phyloP scores from a whole-genome alignment of 2,797 vertebrate species.

The Choloepus didactylus region DNA sequence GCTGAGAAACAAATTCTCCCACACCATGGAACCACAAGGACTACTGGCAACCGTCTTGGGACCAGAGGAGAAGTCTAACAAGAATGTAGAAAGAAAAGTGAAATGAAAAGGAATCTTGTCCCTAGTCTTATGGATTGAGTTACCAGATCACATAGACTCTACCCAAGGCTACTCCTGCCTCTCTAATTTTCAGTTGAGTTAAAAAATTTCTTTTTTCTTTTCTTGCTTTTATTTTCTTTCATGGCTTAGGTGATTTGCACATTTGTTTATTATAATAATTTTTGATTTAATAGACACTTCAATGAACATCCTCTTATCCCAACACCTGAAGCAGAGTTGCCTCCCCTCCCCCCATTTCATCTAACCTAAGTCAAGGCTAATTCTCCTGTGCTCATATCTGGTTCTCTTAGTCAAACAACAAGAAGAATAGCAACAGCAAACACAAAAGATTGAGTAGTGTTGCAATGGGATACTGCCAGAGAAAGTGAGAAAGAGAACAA shows the following conservation, averaged over 20 bases:
- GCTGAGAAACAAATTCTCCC: neutral
- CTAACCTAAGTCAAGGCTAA: neutral
- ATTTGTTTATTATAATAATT: neutral
- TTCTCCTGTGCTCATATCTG: neutral
- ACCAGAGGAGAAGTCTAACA: neutral
- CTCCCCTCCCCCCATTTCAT: neutral
- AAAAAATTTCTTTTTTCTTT: neutral
- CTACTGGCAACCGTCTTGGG: neutral
- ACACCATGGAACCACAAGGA: neutral
- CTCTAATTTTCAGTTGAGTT: neutral
- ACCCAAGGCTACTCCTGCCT: neutral
- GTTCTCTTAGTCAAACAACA: neutral
- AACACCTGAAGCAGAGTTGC: neutral
- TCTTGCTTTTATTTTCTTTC: neutral
- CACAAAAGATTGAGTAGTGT: neutral
- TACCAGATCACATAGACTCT: neutral
- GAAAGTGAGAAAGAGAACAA: conserved; percentile 5
- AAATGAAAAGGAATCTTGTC: neutral
- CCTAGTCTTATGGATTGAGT: neutral
- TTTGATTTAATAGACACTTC: neutral
- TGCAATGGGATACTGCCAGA: neutral
- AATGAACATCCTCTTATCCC: neutral
- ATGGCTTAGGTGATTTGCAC: neutral
- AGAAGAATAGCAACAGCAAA: neutral
- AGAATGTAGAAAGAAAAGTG: neutral